Base-by-base conservation (phyloP, 1,140 invertebrate species). In the Neodiprion fabricii region DNA sequence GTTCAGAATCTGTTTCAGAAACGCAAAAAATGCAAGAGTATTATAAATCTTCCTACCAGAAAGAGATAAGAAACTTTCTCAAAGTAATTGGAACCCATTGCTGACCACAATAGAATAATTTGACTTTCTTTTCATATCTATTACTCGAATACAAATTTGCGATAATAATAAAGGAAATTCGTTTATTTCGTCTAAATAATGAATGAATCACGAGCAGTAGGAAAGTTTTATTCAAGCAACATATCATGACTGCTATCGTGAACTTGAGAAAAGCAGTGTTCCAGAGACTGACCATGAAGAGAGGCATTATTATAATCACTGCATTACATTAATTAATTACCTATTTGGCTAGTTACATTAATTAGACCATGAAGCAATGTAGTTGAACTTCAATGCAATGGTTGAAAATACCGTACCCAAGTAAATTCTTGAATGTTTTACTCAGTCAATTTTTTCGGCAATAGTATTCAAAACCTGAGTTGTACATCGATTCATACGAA, bases 311-410 rank as follows among this genome's bases (percentile, higher is more conserved):
- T 84, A 81, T 83, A 84, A 85, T 82, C 78, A 78, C 76, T 76
- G 82, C 83, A 86, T 86, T 86, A 83, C 80, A 84, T 85, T 83
- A 79, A 74, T 79, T 86, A 88, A 88, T 87, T 87, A 86, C 85
- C 83, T 82, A 82, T 80, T 81, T 80, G 78, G 75, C 76, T 85
- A 87, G 85, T 86, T 78, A 79, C 79, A 86, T 83, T 86, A 86
- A 87, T 87, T 87, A 86, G 84, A 83, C 83, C 86, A 84, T 86
- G 85, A 87, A 86, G 40, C 40, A 82, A 17, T 4, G 53, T 61
- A 61, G 53, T 40, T 40, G 53, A 61, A 61, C 53, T 61, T 9
- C 53, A 17, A 61, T 61, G n/a, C 53, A 61, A 17, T 9, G 53
- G 5, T 61, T 61, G 53, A 61, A 61, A 61, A 14, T 61, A 3